A percentile compares a stretch with the other conserved stretches of the same genome.
These are phyloP conservation scores for Lamellibrachia satsuma DNA, from an alignment of 2,888 invertebrate species.

Conservation along the genomic window DNA sequence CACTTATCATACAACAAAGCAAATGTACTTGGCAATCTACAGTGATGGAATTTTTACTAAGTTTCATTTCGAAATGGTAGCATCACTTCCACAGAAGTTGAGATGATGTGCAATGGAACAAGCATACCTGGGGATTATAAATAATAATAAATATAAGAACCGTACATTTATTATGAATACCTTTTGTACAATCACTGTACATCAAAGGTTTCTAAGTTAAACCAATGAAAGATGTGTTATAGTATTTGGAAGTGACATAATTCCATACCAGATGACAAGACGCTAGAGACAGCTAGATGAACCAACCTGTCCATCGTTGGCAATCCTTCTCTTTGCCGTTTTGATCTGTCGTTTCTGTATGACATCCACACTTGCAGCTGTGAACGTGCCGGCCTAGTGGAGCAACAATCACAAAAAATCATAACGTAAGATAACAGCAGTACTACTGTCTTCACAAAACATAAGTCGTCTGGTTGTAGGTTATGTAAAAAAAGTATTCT, in stretches of 20 bases:
- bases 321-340: constrained; percentile 77
- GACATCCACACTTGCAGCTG: constrained; percentile 73
- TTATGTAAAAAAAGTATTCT: not conserved
- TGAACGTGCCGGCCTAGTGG: constrained; percentile 76
- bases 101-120: not conserved
- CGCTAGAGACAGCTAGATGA: not conserved
- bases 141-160: not conserved
- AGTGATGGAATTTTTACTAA: not conserved
- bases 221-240: not conserved
- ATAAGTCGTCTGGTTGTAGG: not conserved
- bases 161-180: not conserved
- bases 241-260: not conserved
- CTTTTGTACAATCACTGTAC: not conserved
- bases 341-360: constrained; percentile 81
- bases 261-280: not conserved
- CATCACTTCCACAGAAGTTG: not conserved
- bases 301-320: constrained; percentile 21
- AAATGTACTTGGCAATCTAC: not conserved
- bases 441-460: too few species aligned
- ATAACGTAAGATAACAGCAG: not conserved
- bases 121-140: not conserved
- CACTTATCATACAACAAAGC: not conserved
- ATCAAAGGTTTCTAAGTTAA: not conserved
- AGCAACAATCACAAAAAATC: not conserved
- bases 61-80: not conserved